Evolutionary conservation across 2,113 vertebrate genomes (phyloP).

Genomic region (Caranx melampygus): DNA sequence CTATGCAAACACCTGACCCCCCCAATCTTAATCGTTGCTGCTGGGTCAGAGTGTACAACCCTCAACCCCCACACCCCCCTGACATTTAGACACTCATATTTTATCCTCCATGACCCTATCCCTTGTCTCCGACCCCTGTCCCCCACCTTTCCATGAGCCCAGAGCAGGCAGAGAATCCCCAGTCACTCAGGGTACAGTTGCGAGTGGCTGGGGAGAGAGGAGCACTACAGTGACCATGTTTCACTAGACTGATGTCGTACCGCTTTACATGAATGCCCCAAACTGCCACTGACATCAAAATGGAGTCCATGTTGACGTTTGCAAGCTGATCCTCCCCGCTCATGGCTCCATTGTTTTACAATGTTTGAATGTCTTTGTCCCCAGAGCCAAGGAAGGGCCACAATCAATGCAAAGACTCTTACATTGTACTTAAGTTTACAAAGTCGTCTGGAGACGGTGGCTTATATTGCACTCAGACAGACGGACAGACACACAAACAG

Average conservation of each 20-base stretch:
- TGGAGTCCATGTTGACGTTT: slow-evolving; percentile 73
- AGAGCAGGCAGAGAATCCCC: slow-evolving; percentile 44
- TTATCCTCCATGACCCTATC: slow-evolving; percentile 34
- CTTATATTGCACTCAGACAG: slow-evolving; percentile 77
- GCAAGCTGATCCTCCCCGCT: slow-evolving; percentile 49
- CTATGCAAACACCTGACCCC: slow-evolving; percentile 87
- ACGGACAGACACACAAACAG: slow-evolving; percentile 67
- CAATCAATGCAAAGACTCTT: slow-evolving; percentile 82
- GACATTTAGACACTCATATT: slow-evolving; percentile 48
- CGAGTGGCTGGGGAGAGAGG: slow-evolving; percentile 64
- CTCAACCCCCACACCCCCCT: slow-evolving; percentile 45
- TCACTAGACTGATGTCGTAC: slow-evolving; percentile 59
- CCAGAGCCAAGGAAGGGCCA: slow-evolving; percentile 82
- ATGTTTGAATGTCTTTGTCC: slow-evolving; percentile 80
- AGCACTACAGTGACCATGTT: slow-evolving; percentile 65
- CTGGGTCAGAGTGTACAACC: slow-evolving; percentile 83
- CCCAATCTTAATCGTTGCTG: slow-evolving; percentile 83
- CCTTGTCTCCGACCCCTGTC: not conserved
- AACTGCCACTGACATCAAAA: slow-evolving; percentile 79
- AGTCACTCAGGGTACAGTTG: slow-evolving; percentile 67
- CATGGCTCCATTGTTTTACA: slow-evolving; percentile 72
- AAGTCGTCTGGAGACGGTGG: slow-evolving; percentile 78
- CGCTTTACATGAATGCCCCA: slow-evolving; percentile 70
- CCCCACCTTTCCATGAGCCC: slow-evolving; percentile 11
- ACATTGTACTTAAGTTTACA: slow-evolving; percentile 80